Percentiles rank a stretch among this genome's conserved stretches.
Conservation (phyloP, 53 echinoderm and acorn worm genomes). For the Glandiceps talaboti region DNA sequence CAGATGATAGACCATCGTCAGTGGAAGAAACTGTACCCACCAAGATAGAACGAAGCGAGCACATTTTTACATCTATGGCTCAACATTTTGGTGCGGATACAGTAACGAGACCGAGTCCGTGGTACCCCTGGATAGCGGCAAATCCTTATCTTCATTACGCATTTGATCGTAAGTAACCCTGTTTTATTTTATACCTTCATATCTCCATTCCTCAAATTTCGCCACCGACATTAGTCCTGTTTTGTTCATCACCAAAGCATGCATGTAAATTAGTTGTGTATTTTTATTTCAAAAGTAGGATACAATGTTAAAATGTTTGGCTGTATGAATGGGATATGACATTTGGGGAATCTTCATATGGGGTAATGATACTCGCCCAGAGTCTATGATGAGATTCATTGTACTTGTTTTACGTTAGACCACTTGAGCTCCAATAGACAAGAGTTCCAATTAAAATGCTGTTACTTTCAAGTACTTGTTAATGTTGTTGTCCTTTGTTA, state of each 20-base stretch:
- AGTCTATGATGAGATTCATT: too few relatives aligned
- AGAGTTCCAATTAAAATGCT: neutral
- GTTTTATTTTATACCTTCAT: too few relatives aligned
- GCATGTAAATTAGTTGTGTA: too few relatives aligned
- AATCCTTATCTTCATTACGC: conserved; percentile 42
- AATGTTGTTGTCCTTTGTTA: neutral
- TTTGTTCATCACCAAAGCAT: too few relatives aligned
- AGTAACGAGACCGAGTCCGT: conserved; percentile 21
- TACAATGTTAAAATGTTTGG: too few relatives aligned
- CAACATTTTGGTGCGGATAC: conserved; percentile 25
- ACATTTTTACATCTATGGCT: conserved; percentile 5
- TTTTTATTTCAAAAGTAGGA: too few relatives aligned
- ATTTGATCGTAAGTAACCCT: conserved; percentile 54
- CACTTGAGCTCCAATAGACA: neutral
- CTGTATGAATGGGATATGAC: too few relatives aligned
- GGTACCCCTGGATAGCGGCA: conserved; percentile 51
- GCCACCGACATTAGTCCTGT: too few relatives aligned
- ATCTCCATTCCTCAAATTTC: too few relatives aligned
- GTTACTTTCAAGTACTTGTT: neutral
- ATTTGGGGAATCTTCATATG: too few relatives aligned
- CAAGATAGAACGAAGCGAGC: neutral
- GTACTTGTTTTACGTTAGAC: too few relatives aligned
- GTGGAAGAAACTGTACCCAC: neutral
- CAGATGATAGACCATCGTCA: neutral
- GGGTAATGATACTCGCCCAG: too few relatives aligned